Base-by-base conservation (phyloP, 2,888 invertebrate species). In the Phrixothrix hirtus region DNA sequence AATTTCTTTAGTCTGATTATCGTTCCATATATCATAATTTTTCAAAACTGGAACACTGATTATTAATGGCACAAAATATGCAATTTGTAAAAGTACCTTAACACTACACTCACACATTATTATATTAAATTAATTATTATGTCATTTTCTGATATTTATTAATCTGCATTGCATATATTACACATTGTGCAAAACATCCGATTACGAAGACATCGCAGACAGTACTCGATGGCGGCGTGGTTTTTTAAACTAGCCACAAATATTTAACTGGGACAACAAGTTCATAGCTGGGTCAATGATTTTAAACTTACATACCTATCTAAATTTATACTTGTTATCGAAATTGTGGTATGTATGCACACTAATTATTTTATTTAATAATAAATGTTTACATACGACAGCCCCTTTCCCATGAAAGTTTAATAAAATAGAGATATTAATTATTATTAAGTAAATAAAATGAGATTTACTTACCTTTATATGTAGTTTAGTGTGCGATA, bases 21-120 rank as follows among this genome's bases (percentile, higher is more conserved):
- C 67, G 9, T 55, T 53, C 70, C 68, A 70, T 37, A 70, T 67
- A 61, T 69, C 69, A 16, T 59, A 56, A 43, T 55, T 55, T 5
- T 32, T 36, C 10, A 59, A 13, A 15, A 50, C 11, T 5, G 62
- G 62, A 5, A 38, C 13, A 6, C 44, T 26, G 11, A 31, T 15
- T 7, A 55, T 51, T 1, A 39, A 17, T 30, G 29, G 30, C 0
- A 39, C 10, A 34, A 47, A 42, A 38, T 52, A 29, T 7, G 30
- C 21, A 9, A 16, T 14, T 9, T 25, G 37, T 4, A 46, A 17
- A 4, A 45, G 5, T 1, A 44, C 21, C n/a, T n/a, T 16, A 14
- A 6, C 13, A 10, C 31, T 43, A 10, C n/a, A 27, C 11, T 35
- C 35, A 21, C 43, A 35, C 43, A 35, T 43, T 2, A 2, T 15